Percentiles rank a stretch among this genome's conserved stretches.
Conservation (phyloP, 2,797 vertebrate genomes). For the Gobio occitaniae region DNA sequence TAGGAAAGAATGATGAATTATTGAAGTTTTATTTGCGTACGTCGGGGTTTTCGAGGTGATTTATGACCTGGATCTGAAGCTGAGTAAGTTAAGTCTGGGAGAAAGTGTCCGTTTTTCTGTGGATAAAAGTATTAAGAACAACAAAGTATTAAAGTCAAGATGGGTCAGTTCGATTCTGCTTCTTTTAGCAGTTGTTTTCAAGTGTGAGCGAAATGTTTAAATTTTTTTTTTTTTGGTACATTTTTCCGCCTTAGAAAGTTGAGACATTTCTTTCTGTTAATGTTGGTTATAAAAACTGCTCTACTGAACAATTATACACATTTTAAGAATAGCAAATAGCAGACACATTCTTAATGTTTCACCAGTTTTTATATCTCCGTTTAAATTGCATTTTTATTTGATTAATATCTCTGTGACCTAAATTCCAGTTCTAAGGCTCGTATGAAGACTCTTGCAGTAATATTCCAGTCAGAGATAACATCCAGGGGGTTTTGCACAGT, state of each 20-base stretch:
- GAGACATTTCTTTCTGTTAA: neutral
- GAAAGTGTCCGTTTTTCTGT: slow-evolving; percentile 52
- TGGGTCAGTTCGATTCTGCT: slow-evolving; percentile 27
- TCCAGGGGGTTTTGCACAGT: neutral
- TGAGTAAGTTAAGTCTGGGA: neutral
- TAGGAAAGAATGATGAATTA: neutral
- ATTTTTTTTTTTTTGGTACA: slow-evolving; percentile 1
- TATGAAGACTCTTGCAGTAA: neutral
- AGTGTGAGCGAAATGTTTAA: no score
- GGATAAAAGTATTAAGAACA: slow-evolving; percentile 52
- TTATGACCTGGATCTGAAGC: neutral
- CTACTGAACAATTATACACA: slow-evolving; percentile 13
- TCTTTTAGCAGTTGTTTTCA: slow-evolving; percentile 1
- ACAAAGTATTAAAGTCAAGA: slow-evolving; percentile 48
- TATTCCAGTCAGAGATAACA: neutral
- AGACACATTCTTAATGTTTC: neutral
- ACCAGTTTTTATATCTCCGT: neutral
- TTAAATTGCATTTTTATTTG: neutral
- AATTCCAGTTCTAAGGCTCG: neutral
- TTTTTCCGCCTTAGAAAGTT: neutral
- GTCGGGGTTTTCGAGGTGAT: neutral
- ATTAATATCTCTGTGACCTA: neutral
- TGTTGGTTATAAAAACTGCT: neutral
- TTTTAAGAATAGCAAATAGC: neutral
- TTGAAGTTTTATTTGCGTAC: neutral